Base-by-base conservation (phyloP, 1,140 invertebrate genomes). In the Caenorhabditis inopinata region DNA sequence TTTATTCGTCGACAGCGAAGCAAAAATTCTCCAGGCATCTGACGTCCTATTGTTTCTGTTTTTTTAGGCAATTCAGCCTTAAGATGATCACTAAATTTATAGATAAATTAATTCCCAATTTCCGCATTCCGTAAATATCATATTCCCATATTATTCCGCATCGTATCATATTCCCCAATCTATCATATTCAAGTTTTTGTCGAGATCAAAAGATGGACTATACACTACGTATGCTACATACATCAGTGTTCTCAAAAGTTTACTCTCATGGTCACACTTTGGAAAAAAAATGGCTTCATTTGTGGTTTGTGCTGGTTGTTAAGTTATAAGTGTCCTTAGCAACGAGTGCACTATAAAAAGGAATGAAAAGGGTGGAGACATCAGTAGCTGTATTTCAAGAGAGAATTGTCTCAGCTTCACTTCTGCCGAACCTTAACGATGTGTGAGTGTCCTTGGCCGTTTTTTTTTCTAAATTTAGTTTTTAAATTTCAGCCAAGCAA, bases 191-290 rank as follows among this genome's bases (percentile, higher is more conserved):
- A 42, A 5, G 5, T 42, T 14, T 42, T 42, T 14, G 5, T 42
- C 38, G 5, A 14, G 38, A 7, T 42, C 38, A 42, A 14, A 42
- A 42, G 38, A 29, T 62, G 27, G 35, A 6, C 27, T 62, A 62
- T 38, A 38, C 29, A 68, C 58, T 68, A 68, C 58, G 32, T 38
- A 68, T 29, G 32, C 29, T 68, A 68, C 58, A 68, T 12, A 21
- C 32, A 9, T 11, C 5, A 11, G 27, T 21, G 32, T 68, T n/a
- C 27, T 25, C 58, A 68, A 68, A 68, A 68, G 58, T 68, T 68
- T 62, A 25, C n/a, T 32, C 53, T 62, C 53, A 62, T 42, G n/a
- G 32, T 68, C 58, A 68, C 58, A 68, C 32, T 68, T 68, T 68
- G 35, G n/a, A 7, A 68, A 68, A 68, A 68, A 5, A 32, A 32